Conservation (phyloP, 2,797 vertebrate species). For the Enteromius anoplus region DNA sequence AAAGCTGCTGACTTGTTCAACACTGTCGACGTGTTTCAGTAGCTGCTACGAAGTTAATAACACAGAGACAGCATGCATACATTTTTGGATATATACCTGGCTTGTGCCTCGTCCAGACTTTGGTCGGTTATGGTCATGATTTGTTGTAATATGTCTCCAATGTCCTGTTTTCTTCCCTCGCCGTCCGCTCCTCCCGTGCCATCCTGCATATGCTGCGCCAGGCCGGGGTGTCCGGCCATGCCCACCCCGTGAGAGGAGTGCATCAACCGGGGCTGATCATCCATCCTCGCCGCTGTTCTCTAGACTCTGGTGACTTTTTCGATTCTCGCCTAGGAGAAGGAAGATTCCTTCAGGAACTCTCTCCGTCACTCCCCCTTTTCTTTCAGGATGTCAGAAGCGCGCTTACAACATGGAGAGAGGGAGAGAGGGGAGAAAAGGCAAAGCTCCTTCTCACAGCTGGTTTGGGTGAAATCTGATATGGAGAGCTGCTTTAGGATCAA, state of each 20-base stretch:
- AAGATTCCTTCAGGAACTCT: constrained; percentile 74
- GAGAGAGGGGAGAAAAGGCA: constrained; percentile 59
- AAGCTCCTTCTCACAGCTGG: constrained; percentile 75
- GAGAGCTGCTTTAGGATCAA: constrained; percentile 74
- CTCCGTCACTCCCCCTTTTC: constrained; percentile 42
- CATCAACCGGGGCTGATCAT: constrained; percentile 96
- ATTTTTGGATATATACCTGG: constrained; percentile 79
- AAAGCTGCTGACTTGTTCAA: constrained; percentile 18
- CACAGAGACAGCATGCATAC: background rate
- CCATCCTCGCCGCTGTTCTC: constrained; percentile 78
- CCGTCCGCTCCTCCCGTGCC: constrained; percentile 86
- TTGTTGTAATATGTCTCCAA: constrained; percentile 98
- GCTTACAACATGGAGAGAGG: constrained; percentile 48
- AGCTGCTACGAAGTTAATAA: constrained; percentile 12
- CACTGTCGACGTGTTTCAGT: constrained; percentile 13
- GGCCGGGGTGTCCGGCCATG: constrained; percentile 93
- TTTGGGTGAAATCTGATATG: constrained; percentile 80
- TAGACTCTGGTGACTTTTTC: constrained; percentile 34
- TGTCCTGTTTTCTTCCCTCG: constrained; percentile 95
- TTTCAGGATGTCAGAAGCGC: constrained; percentile 33
- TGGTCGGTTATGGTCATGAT: constrained; percentile 99
- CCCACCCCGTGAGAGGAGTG: constrained; percentile 90
- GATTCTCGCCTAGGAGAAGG: constrained; percentile 41
- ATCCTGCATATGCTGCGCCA: constrained; percentile 94
- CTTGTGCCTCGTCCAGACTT: constrained; percentile 97